phyloP scores from a whole-genome alignment of 2,888 invertebrate genomes.

The Mayetiola destructor region DNA sequence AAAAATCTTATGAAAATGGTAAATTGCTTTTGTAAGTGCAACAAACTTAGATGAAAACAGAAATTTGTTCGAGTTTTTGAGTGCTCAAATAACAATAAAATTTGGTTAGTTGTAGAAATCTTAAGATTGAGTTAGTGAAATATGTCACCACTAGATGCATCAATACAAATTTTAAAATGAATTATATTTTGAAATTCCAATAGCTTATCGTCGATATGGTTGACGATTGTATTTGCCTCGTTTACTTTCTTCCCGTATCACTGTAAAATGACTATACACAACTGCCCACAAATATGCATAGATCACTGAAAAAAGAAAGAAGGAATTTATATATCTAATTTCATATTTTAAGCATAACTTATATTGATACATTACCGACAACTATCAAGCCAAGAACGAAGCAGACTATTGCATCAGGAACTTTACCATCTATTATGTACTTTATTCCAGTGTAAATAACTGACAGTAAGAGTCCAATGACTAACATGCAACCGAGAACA shows the following conservation, averaged over 20 bases:
- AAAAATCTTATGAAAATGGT: too few species aligned
- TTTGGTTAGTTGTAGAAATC: too few species aligned
- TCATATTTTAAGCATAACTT: not conserved
- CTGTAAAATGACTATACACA: conserved; percentile 66
- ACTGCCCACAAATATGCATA: conserved; percentile 72
- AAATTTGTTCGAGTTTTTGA: too few species aligned
- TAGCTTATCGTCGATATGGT: conserved; percentile 44
- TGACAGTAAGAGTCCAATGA: conserved; percentile 61
- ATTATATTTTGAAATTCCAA: too few species aligned
- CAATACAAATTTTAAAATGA: too few species aligned
- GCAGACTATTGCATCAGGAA: conserved; percentile 43
- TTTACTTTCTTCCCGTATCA: conserved; percentile 52
- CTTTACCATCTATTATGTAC: conserved; percentile 49
- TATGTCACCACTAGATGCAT: too few species aligned
- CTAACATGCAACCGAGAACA: conserved; percentile 62
- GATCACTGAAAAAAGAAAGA: conserved; percentile 44
- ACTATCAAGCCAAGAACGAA: conserved; percentile 46
- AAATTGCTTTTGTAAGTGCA: too few species aligned
- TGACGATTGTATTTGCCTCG: conserved; percentile 60
- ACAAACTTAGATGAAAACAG: too few species aligned
- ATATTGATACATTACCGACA: conserved; percentile 36
- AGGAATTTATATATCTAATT: not conserved
- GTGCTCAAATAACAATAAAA: too few species aligned
- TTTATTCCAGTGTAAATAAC: conserved; percentile 64
- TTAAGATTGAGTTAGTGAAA: too few species aligned